Conservation (phyloP, 2,888 invertebrate species). For the Ashinkailepas kermadecensis region DNA sequence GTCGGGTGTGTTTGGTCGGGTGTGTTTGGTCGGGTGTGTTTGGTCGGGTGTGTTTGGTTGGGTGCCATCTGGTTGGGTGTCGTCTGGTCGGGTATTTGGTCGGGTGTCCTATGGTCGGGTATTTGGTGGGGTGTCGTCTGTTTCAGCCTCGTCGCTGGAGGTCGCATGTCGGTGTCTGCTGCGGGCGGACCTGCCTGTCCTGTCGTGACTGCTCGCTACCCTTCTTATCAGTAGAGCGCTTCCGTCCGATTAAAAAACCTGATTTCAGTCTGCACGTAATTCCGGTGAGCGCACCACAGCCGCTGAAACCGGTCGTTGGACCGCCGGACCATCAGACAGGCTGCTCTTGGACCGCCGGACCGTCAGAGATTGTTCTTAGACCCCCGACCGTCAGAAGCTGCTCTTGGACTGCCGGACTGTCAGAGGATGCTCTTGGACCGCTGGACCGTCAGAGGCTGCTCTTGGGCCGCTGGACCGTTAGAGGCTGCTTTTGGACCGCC, state of each 20-base stretch:
- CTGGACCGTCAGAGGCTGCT: background rate
- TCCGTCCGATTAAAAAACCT: slow-evolving; percentile 12
- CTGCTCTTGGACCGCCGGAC: no score
- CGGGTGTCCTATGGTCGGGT: no score
- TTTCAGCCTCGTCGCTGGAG: background rate
- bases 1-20: no score
- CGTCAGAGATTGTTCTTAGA: background rate
- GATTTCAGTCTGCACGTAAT: background rate
- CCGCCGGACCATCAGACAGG: background rate
- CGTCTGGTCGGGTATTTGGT: no score
- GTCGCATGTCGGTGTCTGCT: background rate
- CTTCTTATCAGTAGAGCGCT: background rate
- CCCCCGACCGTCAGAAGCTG: background rate
- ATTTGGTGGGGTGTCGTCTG: no score
- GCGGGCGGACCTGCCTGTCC: background rate
- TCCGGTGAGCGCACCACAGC: background rate
- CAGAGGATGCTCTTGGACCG: background rate
- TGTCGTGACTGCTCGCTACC: background rate
- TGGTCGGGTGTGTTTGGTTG: no score
- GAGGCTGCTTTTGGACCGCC: no score
- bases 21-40: no score
- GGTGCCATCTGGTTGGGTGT: no score
- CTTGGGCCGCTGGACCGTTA: no score
- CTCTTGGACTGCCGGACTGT: background rate
- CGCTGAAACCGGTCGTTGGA: background rate